Percentiles rank a stretch among this genome's conserved stretches.
Evolutionary conservation across 2,888 invertebrate genomes (phyloP).

Genomic region (Aphidius colemani): DNA sequence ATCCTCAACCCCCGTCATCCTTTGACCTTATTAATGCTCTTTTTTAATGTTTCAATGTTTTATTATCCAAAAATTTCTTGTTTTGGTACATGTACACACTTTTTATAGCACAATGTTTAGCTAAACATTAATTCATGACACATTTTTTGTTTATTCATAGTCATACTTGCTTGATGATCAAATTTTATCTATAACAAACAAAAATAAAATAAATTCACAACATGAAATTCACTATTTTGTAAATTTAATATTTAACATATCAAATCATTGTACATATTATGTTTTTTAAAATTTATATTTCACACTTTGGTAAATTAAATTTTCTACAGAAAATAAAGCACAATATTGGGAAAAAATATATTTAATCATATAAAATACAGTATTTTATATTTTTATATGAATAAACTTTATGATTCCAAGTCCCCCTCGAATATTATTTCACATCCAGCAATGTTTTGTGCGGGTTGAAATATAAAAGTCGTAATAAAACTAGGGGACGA

Average conservation of each 20-base stretch:
- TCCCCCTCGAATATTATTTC: background rate
- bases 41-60: conserved; percentile 16
- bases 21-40: conserved; percentile 36
- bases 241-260: too few species aligned
- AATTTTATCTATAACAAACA: background rate
- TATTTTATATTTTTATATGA: too few species aligned
- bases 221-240: too few species aligned
- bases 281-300: too few species aligned
- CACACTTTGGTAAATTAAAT: too few species aligned
- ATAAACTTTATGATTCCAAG: background rate
- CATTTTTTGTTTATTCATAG: background rate
- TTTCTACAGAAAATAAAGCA: too few species aligned
- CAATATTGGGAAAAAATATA: too few species aligned
- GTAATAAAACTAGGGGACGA: background rate
- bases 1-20: conserved; percentile 58
- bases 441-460: background rate
- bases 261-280: too few species aligned
- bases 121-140: too few species aligned
- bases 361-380: too few species aligned
- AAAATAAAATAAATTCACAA: background rate
- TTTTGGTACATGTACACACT: background rate
- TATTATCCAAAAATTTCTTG: conserved; percentile 13
- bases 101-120: too few species aligned
- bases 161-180: background rate
- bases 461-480: background rate